These are phyloP conservation scores for Callaeas wilsoni DNA, from an alignment of 2,113 vertebrate genomes.

Conservation along the genomic window DNA sequence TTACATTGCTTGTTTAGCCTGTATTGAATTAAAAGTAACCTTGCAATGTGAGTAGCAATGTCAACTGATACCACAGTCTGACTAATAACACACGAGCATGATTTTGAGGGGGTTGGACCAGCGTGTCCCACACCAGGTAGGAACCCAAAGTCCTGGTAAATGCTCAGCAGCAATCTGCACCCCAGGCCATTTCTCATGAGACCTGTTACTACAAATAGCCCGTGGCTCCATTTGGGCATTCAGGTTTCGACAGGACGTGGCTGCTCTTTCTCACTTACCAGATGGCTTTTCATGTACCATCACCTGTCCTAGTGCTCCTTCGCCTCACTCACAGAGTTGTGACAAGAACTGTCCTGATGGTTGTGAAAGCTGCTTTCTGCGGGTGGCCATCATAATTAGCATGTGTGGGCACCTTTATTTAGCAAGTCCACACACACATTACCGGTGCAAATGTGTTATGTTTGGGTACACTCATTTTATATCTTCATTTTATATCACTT, in stretches of 20 bases:
- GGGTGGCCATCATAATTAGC: not conserved
- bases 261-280: not conserved
- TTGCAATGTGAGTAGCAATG: not conserved
- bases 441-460: not conserved
- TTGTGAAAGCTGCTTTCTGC: not conserved
- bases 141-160: not conserved
- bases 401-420: not conserved
- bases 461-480: not conserved
- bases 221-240: not conserved
- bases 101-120: not conserved
- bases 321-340: not conserved
- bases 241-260: not conserved
- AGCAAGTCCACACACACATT: not conserved
- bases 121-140: not conserved
- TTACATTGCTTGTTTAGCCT: not conserved
- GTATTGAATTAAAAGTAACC: not conserved
- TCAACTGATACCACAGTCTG: not conserved
- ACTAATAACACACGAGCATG: not conserved
- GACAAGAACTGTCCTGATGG: not conserved
- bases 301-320: constrained; percentile 1
- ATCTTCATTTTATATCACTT: not conserved
- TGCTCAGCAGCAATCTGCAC: not conserved
- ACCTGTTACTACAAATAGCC: not conserved
- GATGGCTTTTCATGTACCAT: not conserved
- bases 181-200: not conserved